A percentile compares a stretch with the other conserved stretches of the same genome.
These are phyloP conservation scores for Aleadryas rufinucha DNA, from an alignment of 2,113 vertebrate species.

Conservation along the genomic window DNA sequence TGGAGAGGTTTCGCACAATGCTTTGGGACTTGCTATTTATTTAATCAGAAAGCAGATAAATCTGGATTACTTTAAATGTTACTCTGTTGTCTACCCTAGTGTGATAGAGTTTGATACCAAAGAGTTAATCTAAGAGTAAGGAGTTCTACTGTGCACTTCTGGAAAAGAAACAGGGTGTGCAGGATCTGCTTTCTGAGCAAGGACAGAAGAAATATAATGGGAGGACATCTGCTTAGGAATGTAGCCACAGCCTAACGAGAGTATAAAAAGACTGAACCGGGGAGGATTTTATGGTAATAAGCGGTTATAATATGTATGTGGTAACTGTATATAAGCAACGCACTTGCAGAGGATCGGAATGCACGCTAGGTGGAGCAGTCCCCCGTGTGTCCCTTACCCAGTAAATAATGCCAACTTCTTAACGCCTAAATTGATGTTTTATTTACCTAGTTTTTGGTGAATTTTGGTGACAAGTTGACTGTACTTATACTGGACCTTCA, in stretches of 20 bases:
- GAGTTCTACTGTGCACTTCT: not conserved
- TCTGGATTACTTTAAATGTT: not conserved
- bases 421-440: not conserved
- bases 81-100: not conserved
- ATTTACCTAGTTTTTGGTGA: not conserved
- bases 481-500: rapidly evolving
- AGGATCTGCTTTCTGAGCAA: not conserved
- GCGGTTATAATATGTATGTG: rapidly evolving
- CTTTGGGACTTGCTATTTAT: not conserved
- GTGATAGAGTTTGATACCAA: not conserved
- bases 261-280: not conserved
- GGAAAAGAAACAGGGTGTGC: not conserved
- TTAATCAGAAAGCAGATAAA: not conserved
- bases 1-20: not conserved
- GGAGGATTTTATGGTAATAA: not conserved
- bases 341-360: not conserved
- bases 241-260: not conserved
- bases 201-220: not conserved
- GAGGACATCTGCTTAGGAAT: not conserved
- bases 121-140: not conserved
- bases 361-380: not conserved
- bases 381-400: no score
- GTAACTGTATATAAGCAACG: rapidly evolving
- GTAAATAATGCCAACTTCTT: not conserved
- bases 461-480: not conserved